A percentile compares a stretch with the other conserved stretches of the same genome.
Conservation (phyloP, 2,113 vertebrate species). For the Callipepla squamata region DNA sequence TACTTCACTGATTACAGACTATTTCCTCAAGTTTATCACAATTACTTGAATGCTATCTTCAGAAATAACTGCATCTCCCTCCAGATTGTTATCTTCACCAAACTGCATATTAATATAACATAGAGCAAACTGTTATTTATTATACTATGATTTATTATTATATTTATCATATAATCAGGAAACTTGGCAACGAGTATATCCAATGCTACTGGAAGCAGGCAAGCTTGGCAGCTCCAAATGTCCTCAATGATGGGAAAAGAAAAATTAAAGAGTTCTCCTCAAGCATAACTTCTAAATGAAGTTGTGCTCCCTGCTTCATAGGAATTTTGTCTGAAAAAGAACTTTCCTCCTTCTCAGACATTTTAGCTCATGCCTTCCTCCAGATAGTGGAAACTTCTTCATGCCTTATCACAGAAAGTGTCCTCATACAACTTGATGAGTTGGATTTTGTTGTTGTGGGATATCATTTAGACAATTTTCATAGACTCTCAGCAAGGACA, state of each 20-base stretch:
- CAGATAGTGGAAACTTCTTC: neutral
- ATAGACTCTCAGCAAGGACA: neutral
- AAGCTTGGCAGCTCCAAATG: neutral
- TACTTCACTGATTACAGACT: neutral
- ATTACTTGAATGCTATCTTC: neutral
- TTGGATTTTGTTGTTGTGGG: neutral
- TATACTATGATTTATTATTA: too few species aligned
- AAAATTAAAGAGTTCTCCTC: neutral
- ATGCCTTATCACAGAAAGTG: neutral
- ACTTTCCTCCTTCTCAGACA: neutral
- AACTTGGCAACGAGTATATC: neutral
- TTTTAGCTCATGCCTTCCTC: neutral
- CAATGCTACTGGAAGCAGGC: neutral
- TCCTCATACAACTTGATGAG: neutral
- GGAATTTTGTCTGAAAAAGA: neutral
- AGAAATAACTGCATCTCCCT: neutral
- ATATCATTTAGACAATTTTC: neutral
- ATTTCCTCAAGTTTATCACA: neutral
- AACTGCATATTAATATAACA: neutral
- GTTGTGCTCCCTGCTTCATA: rapidly evolving
- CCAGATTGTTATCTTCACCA: neutral
- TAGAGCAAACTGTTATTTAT: too few species aligned
- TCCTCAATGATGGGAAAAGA: neutral
- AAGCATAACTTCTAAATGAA: neutral
- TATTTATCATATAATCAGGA: neutral